Percentiles rank a stretch among this genome's conserved stretches.
phyloP scores from a whole-genome alignment of 2,113 vertebrate genomes.

The Azemiops feae region DNA sequence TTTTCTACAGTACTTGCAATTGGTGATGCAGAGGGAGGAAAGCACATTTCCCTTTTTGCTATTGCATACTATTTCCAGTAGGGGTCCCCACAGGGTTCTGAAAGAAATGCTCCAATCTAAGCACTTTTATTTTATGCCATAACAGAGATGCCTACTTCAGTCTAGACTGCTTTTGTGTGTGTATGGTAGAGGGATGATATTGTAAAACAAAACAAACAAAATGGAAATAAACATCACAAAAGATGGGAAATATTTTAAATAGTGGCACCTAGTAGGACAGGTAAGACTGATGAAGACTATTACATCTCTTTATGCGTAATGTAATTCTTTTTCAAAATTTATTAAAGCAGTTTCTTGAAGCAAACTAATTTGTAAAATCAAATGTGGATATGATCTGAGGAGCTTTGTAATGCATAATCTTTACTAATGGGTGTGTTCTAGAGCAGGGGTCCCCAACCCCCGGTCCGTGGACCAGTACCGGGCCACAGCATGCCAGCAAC shows the following conservation, averaged over 20 bases:
- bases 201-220: not conserved
- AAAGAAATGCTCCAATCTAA: conserved; percentile 13
- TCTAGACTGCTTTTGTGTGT: not conserved
- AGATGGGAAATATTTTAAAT: not conserved
- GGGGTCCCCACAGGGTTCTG: conserved; percentile 64
- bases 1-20: not conserved
- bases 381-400: no score
- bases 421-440: not conserved
- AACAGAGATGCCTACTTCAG: not conserved
- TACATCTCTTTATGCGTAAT: not conserved
- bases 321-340: not conserved
- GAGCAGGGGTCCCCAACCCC: no score
- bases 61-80: conserved; percentile 53
- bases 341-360: not conserved
- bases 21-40: not conserved
- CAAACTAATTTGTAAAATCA: not conserved
- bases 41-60: not conserved
- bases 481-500: no score
- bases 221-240: not conserved
- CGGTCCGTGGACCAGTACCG: no score
- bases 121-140: no score
- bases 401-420: not conserved
- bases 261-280: not conserved
- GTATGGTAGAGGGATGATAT: not conserved
- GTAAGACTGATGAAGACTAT: not conserved